Evolutionary conservation across 2,113 vertebrate genomes (phyloP).

Genomic region (Sciurus niger): DNA sequence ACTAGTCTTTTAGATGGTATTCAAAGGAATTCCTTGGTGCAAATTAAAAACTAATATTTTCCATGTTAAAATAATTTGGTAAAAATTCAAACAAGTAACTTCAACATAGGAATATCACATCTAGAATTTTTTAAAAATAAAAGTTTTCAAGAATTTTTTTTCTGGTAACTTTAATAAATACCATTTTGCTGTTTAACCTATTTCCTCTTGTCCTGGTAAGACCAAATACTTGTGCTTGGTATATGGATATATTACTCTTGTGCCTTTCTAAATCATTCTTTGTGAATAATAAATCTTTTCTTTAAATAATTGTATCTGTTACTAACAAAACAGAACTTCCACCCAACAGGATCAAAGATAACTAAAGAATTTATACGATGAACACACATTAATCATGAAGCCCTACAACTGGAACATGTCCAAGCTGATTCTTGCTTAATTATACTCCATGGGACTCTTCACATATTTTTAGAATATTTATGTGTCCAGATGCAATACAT

Average conservation of each 20-base stretch:
- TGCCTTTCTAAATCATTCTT: background rate
- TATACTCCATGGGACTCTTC: slow-evolving; percentile 48
- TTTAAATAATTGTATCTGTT: background rate
- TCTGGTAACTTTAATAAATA: background rate
- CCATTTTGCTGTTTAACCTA: background rate
- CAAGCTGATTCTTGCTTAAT: slow-evolving; percentile 19
- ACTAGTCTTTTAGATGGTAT: background rate
- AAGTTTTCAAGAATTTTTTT: background rate
- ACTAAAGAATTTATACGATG: too few species aligned
- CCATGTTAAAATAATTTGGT: background rate
- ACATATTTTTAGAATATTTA: background rate
- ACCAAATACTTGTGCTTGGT: background rate
- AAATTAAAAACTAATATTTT: background rate
- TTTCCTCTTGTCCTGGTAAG: background rate
- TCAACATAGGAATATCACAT: background rate
- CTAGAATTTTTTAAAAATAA: background rate
- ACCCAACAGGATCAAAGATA: too few species aligned
- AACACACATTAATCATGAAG: background rate
- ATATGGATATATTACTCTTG: background rate
- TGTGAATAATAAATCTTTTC: background rate
- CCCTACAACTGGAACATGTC: background rate
- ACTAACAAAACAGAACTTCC: too few species aligned
- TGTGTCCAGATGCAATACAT: background rate
- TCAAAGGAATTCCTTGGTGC: background rate
- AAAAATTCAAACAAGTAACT: background rate